Percentiles rank a stretch among this genome's conserved stretches.
Conservation (phyloP, 2,888 invertebrate species). For the Hoplodrina blanda region DNA sequence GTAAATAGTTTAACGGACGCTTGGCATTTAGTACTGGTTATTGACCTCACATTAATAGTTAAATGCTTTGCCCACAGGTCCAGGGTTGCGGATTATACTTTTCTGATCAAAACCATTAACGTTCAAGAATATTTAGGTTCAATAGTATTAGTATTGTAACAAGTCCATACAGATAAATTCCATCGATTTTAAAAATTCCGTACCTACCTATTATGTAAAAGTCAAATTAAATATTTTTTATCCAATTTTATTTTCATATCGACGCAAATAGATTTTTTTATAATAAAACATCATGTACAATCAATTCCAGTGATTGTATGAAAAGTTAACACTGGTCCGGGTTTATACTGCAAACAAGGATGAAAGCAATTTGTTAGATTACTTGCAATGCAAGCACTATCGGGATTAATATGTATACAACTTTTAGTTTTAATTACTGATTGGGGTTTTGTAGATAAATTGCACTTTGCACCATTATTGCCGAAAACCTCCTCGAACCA, state of each 20-base stretch:
- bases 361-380: slow-evolving; percentile 34
- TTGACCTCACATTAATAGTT: not conserved
- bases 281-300: slow-evolving; percentile 15
- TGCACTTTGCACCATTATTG: not conserved
- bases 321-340: slow-evolving; percentile 24
- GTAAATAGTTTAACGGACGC: slow-evolving; percentile 11
- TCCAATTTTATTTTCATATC: slow-evolving; percentile 14
- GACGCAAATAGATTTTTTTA: slow-evolving; percentile 17
- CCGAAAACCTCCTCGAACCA: not conserved
- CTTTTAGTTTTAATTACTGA: not conserved
- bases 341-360: slow-evolving; percentile 24
- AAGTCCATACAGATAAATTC: too few relatives aligned
- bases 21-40: not conserved
- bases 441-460: not conserved
- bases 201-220: not conserved
- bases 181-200: too few relatives aligned
- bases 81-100: too few relatives aligned
- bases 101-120: too few relatives aligned
- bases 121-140: too few relatives aligned
- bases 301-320: slow-evolving; percentile 29
- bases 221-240: slow-evolving; percentile 2
- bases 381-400: slow-evolving; percentile 27
- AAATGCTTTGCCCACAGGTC: too few relatives aligned
- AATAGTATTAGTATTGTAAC: too few relatives aligned
- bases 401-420: slow-evolving; percentile 10